Conservation (phyloP, 2,113 vertebrate genomes). For the Nannobrachium achirus region DNA sequence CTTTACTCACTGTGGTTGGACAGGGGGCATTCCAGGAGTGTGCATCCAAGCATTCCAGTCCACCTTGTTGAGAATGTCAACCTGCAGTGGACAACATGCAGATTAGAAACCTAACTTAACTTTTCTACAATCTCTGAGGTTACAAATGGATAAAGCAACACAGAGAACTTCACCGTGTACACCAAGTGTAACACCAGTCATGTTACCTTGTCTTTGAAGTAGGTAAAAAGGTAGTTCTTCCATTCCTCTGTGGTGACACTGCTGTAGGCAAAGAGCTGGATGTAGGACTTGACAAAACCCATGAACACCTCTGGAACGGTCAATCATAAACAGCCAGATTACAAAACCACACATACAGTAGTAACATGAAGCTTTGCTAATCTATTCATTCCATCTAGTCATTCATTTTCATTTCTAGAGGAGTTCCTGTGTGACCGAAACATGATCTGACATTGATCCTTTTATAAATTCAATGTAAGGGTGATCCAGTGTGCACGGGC, state of each 20-base stretch:
- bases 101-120: background rate
- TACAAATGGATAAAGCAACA: background rate
- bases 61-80: slow-evolving; percentile 89
- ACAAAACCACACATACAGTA: too few relatives aligned
- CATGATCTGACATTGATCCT: too few relatives aligned
- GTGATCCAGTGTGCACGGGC: too few relatives aligned
- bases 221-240: slow-evolving; percentile 91
- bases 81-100: slow-evolving; percentile 72
- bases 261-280: slow-evolving; percentile 90
- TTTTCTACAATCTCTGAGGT: background rate
- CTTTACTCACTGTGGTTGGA: slow-evolving; percentile 88
- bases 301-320: slow-evolving; percentile 89
- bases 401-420: too few relatives aligned
- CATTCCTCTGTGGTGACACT: slow-evolving; percentile 90
- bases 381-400: too few relatives aligned
- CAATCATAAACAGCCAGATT: too few relatives aligned
- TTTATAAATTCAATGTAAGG: too few relatives aligned
- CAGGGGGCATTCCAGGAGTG: slow-evolving; percentile 92
- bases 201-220: slow-evolving; percentile 91
- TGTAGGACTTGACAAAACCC: slow-evolving; percentile 93
- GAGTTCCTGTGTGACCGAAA: too few relatives aligned
- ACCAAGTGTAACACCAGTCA: too few relatives aligned
- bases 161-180: background rate
- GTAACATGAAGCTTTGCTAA: too few relatives aligned
- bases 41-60: slow-evolving; percentile 95